Base-by-base conservation (phyloP, 92 coral and sea anemone species). In the Actinernus sp. region DNA sequence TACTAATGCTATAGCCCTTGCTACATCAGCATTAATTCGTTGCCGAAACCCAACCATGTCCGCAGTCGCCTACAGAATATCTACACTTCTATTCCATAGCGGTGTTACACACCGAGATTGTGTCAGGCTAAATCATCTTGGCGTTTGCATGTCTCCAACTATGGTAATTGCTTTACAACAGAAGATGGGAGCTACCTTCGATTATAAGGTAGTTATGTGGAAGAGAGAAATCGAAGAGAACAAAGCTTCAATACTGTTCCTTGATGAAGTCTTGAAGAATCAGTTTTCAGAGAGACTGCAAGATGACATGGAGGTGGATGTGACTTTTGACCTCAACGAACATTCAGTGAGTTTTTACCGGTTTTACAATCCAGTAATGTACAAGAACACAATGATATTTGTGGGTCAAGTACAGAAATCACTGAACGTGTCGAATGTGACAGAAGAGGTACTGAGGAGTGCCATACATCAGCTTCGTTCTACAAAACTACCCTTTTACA, bases 121-220 rank as follows among this genome's bases (percentile, higher is more conserved):
- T 34, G 43, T 13, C 9, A n/a, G 89, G 4, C 68, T 81, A 23
- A 63, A 65, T 24, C 58, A 55, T 37, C 40, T 73, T 19, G 88
- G 88, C 4, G 63, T 81, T 21, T 81, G 88, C 13, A 81, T 81
- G 88, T 63, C 88, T 0, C 82, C 75, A 2, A 39, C 62, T 27
- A 45, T 31, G 11, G 27, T 28, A 14, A 51, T 82, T 20, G 55
- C 31, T 23, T 40, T 83, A 17, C 84, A 75, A 17, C 55, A 41
- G 16, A 73, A 55, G 41, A 82, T 82, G 88, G 77, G 77, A 6
- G 56, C 37, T 31, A 75, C 73, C 26, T 75, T 33, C 4, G 78
- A 83, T 29, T 23, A 18, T 23, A 65, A 74, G 46, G 76, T 45
- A 3, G 10, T 55, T 1, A 17, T 31, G 6, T 82, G 89, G 79